These are phyloP conservation scores for Calephelis virginiensis DNA, from an alignment of 1,140 invertebrate species.

Conservation along the genomic window DNA sequence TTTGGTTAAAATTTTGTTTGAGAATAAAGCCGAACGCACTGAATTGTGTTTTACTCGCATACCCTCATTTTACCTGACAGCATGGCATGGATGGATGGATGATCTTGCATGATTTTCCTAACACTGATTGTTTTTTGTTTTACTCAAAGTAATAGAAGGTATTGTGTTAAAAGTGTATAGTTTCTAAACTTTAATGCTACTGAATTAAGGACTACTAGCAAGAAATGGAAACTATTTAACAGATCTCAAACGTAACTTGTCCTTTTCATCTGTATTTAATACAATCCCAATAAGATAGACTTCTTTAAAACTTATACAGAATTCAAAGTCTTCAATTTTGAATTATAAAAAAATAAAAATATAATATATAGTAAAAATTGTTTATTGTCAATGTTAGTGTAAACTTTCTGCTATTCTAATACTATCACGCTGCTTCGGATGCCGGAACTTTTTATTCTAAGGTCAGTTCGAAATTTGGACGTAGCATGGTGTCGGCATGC, in stretches of 20 bases:
- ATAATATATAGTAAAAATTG: background rate
- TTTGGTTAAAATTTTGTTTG: constrained; percentile 60
- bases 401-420: constrained; percentile 60
- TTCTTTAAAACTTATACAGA: too few species aligned
- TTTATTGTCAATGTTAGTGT: constrained; percentile 32
- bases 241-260: too few species aligned
- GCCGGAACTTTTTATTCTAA: constrained; percentile 69
- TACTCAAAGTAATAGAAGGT: background rate
- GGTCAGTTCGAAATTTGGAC: constrained; percentile 63
- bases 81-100: constrained; percentile 65
- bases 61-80: constrained; percentile 54
- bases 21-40: constrained; percentile 73
- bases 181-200: too few species aligned
- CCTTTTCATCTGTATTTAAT: too few species aligned
- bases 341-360: too few species aligned
- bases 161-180: too few species aligned
- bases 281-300: too few species aligned
- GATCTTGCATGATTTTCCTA: constrained; percentile 58
- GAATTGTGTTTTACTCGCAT: constrained; percentile 75
- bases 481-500: constrained; percentile 70
- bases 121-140: constrained; percentile 29
- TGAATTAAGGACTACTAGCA: too few species aligned
- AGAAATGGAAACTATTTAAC: too few species aligned
- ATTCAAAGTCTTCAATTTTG: too few species aligned
- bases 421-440: constrained; percentile 74